Percentiles rank a stretch among this genome's conserved stretches.
These are phyloP conservation scores for Idaea aversata DNA, from an alignment of 2,888 invertebrate genomes.

Conservation along the genomic window DNA sequence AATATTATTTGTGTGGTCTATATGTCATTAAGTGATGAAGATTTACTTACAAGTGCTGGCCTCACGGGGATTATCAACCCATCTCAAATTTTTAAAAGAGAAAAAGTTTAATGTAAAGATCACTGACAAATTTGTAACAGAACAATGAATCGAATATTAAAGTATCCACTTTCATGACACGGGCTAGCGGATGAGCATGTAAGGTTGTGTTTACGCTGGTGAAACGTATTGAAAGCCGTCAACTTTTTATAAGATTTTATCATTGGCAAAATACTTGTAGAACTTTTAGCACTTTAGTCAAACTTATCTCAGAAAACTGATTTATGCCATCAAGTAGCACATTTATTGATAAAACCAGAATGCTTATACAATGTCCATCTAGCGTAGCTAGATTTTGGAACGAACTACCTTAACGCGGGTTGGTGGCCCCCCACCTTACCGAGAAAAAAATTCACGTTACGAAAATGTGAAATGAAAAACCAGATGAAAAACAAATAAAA, in stretches of 20 bases:
- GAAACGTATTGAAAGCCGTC: conserved; percentile 22
- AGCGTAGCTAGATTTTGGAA: too few relatives aligned
- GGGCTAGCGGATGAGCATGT: conserved; percentile 68
- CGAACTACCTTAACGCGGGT: too few relatives aligned
- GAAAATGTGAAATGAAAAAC: too few relatives aligned
- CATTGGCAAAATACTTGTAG: conserved; percentile 4
- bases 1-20: conserved; percentile 72
- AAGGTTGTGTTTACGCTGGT: conserved; percentile 48
- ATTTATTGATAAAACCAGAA: too few relatives aligned
- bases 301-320: background rate
- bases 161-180: conserved; percentile 78
- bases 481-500: too few relatives aligned
- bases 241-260: conserved; percentile 13
- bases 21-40: conserved; percentile 58
- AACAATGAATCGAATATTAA: conserved; percentile 80
- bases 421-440: too few relatives aligned
- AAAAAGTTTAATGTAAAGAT: conserved; percentile 79
- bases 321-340: too few relatives aligned
- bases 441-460: too few relatives aligned
- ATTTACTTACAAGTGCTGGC: conserved; percentile 65
- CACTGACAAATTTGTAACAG: conserved; percentile 81
- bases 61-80: conserved; percentile 72
- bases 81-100: conserved; percentile 71
- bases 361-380: too few relatives aligned
- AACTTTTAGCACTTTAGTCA: conserved; percentile 2